Conservation (phyloP, 2,113 vertebrate genomes). For the Daphoenositta chrysoptera region DNA sequence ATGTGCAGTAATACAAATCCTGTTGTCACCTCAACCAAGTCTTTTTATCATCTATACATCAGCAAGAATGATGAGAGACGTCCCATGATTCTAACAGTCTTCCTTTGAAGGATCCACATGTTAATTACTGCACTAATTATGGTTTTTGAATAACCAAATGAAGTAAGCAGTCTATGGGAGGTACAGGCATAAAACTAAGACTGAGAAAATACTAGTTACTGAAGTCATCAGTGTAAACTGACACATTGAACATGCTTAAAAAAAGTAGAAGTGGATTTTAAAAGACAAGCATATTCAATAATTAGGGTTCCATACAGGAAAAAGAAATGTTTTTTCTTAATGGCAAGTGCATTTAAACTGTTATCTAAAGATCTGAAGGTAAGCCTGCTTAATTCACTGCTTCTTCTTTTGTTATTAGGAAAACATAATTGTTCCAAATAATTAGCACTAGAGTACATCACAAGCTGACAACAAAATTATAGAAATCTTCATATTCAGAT, state of each 20-base stretch:
- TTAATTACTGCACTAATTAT: slow-evolving; percentile 82
- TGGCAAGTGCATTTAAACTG: slow-evolving; percentile 79
- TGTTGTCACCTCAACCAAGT: slow-evolving; percentile 67
- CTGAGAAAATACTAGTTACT: slow-evolving; percentile 78
- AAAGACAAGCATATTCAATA: slow-evolving; percentile 77
- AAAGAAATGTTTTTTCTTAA: slow-evolving; percentile 76
- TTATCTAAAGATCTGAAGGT: slow-evolving; percentile 79
- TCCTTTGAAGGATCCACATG: slow-evolving; percentile 74
- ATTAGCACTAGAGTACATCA: slow-evolving; percentile 83
- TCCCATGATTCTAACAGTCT: slow-evolving; percentile 72
- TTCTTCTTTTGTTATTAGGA: slow-evolving; percentile 83
- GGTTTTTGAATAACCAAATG: slow-evolving; percentile 79
- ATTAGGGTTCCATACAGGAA: slow-evolving; percentile 70
- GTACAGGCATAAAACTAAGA: slow-evolving; percentile 70
- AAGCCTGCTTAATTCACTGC: slow-evolving; percentile 81
- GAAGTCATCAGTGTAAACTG: slow-evolving; percentile 75
- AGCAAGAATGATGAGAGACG: slow-evolving; percentile 72
- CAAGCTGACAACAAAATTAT: slow-evolving; percentile 87
- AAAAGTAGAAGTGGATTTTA: slow-evolving; percentile 67
- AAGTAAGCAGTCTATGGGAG: slow-evolving; percentile 80
- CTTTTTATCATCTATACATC: slow-evolving; percentile 75
- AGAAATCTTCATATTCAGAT: slow-evolving; percentile 83
- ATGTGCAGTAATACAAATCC: slow-evolving; percentile 57
- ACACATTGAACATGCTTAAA: slow-evolving; percentile 68
- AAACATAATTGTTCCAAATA: slow-evolving; percentile 87